Evolutionary conservation across 2,888 invertebrate species (phyloP).

Genomic region (Gisinianus flammeolus): DNA sequence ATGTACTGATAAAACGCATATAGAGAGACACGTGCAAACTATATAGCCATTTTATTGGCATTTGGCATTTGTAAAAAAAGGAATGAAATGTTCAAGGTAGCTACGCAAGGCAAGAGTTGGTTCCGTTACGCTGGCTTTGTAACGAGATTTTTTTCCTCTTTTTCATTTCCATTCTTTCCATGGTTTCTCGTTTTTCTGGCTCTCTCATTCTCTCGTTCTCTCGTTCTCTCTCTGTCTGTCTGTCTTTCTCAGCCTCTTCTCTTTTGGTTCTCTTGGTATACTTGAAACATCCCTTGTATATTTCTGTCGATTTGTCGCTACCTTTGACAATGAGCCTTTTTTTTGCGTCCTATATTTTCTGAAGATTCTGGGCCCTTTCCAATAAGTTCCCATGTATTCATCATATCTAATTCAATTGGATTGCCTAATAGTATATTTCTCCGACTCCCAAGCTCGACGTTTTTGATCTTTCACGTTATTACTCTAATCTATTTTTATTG

Average conservation of each 20-base stretch:
- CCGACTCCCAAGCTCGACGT: neutral
- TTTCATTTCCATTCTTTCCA: neutral
- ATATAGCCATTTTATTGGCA: too few relatives aligned
- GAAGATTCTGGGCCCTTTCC: neutral
- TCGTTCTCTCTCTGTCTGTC: neutral
- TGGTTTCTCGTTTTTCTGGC: neutral
- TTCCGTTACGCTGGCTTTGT: neutral
- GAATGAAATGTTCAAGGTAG: too few relatives aligned
- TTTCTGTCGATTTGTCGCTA: neutral
- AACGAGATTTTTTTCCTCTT: neutral
- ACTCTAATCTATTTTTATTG: constrained; percentile 24
- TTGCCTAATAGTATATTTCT: constrained; percentile 23
- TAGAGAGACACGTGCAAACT: too few relatives aligned
- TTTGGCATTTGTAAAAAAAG: too few relatives aligned
- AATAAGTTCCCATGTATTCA: neutral
- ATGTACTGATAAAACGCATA: too few relatives aligned
- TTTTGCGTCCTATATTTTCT: neutral
- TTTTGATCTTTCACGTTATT: constrained; percentile 28
- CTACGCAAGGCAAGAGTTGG: neutral
- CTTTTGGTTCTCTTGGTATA: neutral
- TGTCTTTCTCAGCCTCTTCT: neutral
- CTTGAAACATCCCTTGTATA: neutral
- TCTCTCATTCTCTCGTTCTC: neutral
- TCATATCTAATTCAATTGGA: constrained; percentile 31
- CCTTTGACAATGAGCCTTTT: neutral